A percentile compares a stretch with the other conserved stretches of the same genome.
Evolutionary conservation across 2,797 vertebrate species (phyloP).

Genomic region (Liparis tanakae): DNA sequence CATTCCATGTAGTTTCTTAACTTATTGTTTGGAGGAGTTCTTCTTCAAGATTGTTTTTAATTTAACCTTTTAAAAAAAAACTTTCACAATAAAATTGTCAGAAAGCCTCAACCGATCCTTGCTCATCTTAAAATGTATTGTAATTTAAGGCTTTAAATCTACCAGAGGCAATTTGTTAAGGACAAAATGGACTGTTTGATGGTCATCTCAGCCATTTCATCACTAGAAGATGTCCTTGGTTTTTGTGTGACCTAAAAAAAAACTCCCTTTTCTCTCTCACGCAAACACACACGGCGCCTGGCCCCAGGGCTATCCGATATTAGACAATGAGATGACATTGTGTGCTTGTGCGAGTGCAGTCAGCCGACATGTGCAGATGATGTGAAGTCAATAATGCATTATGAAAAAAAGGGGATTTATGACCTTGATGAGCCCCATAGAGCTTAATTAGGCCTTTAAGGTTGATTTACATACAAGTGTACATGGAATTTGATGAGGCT

Average conservation of each 20-base stretch:
- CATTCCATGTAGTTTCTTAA: conserved; percentile 10
- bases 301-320: conserved; percentile 83
- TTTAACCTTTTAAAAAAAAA: conserved; percentile 3
- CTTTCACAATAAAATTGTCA: conserved; percentile 5
- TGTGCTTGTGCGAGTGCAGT: conserved; percentile 78
- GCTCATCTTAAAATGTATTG: conserved; percentile 38
- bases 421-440: conserved; percentile 82
- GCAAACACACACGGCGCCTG: conserved; percentile 32
- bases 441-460: conserved; percentile 86
- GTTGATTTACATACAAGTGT: conserved; percentile 83
- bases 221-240: conserved; percentile 80
- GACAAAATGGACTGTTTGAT: conserved; percentile 62
- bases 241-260: conserved; percentile 80
- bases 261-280: conserved; percentile 22
- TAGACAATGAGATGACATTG: conserved; percentile 82
- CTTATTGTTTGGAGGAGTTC: conserved; percentile 6
- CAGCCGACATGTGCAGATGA: conserved; percentile 81
- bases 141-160: conserved; percentile 41
- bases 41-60: conserved; percentile 1
- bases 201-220: conserved; percentile 69
- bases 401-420: conserved; percentile 84
- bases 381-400: conserved; percentile 84
- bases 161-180: conserved; percentile 56
- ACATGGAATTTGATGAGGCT: conserved; percentile 73
- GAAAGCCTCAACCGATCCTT: conserved; percentile 32